These are phyloP conservation scores for Podocnemis expansa DNA, from an alignment of 2,113 vertebrate species.

Conservation along the genomic window DNA sequence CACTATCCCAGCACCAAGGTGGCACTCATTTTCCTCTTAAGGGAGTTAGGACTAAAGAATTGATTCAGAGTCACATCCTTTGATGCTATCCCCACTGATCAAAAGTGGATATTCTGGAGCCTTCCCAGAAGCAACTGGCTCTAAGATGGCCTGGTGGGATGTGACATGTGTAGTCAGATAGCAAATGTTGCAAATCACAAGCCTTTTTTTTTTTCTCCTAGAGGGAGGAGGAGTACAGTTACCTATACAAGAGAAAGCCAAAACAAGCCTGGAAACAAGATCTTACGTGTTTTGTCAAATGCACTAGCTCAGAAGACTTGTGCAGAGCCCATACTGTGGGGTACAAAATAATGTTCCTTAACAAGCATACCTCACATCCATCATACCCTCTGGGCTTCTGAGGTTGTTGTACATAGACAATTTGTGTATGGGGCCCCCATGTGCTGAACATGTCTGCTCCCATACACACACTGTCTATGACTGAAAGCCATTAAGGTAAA, in stretches of 20 bases:
- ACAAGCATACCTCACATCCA: too few species aligned
- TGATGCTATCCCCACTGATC: background rate
- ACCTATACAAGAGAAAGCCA: background rate
- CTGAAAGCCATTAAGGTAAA: background rate
- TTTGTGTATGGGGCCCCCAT: too few species aligned
- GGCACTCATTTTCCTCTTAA: background rate
- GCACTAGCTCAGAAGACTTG: too few species aligned
- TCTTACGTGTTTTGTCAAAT: background rate
- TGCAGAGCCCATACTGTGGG: too few species aligned
- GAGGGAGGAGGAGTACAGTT: too few species aligned
- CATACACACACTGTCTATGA: background rate
- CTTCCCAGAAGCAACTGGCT: background rate
- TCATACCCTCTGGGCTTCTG: too few species aligned
- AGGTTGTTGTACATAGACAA: too few species aligned
- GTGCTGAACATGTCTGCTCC: too few species aligned
- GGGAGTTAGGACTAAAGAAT: background rate
- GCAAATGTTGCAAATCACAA: too few species aligned
- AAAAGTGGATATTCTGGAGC: background rate
- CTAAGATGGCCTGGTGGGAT: background rate
- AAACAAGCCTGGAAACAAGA: constrained; percentile 41
- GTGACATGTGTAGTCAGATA: background rate
- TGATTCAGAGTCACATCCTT: background rate
- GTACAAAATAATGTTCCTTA: too few species aligned
- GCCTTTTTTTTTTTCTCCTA: too few species aligned
- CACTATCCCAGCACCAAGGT: constrained; percentile 24